phyloP scores from a whole-genome alignment of 2,888 invertebrate genomes.

The Eucera pruinosa region DNA sequence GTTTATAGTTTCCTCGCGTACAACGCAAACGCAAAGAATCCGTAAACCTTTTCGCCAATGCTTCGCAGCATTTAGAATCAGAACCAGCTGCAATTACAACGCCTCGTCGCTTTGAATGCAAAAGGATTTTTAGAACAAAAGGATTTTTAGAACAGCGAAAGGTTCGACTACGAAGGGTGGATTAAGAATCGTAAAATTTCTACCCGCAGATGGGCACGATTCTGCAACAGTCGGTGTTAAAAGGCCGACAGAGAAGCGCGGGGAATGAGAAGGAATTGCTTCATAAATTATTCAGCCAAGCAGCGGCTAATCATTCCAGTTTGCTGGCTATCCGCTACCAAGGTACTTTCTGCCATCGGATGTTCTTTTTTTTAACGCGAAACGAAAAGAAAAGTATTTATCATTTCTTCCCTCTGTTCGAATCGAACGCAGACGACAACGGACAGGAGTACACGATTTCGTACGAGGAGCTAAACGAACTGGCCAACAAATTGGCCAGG shows the following conservation, averaged over 20 bases:
- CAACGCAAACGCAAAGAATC: no score
- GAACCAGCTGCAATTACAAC: no score
- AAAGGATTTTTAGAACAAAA: no score
- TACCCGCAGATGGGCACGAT: conserved; percentile 89
- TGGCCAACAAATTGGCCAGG: conserved; percentile 87
- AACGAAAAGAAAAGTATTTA: no score
- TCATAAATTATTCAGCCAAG: conserved; percentile 86
- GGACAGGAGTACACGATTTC: conserved; percentile 78
- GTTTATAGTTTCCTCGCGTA: no score
- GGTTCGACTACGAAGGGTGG: neutral
- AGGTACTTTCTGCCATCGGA: conserved; percentile 82
- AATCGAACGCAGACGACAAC: no score
- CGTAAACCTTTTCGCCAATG: no score
- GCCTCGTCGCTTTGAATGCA: no score
- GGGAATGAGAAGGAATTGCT: conserved; percentile 83
- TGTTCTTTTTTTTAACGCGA: neutral
- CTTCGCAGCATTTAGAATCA: no score
- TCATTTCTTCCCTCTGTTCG: no score
- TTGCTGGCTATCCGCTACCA: conserved; percentile 88
- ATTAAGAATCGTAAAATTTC: conserved; percentile 1
- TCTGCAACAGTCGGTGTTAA: conserved; percentile 90
- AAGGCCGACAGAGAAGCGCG: conserved; percentile 77
- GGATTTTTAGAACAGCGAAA: no score
- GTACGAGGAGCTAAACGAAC: conserved; percentile 86
- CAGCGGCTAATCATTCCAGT: conserved; percentile 85